These are phyloP conservation scores for Rhyacichthys aspro DNA, from an alignment of 2,797 vertebrate genomes.

Conservation along the genomic window DNA sequence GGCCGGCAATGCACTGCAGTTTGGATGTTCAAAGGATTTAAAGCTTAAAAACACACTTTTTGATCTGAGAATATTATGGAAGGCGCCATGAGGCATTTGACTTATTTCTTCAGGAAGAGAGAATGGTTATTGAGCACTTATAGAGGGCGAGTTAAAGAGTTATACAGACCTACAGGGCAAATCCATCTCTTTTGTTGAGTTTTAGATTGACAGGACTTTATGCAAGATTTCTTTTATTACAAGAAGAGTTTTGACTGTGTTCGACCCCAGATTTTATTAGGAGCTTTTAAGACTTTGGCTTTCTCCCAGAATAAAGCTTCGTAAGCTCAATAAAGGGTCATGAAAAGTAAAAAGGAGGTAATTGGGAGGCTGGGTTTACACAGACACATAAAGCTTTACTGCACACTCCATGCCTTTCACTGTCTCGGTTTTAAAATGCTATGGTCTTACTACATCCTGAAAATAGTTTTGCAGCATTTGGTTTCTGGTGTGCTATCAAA, in stretches of 20 bases:
- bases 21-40: constrained; percentile 1
- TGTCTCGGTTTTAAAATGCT: neutral
- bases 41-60: neutral
- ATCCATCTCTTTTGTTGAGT: constrained; percentile 26
- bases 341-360: constrained; percentile 11
- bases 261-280: constrained; percentile 19
- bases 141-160: neutral
- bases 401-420: neutral
- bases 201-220: constrained; percentile 16
- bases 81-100: neutral
- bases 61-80: neutral
- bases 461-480: too few species aligned
- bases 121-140: neutral
- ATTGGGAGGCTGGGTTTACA: constrained; percentile 3
- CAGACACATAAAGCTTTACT: constrained; percentile 4
- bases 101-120: neutral
- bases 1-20: neutral
- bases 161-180: constrained; percentile 9
- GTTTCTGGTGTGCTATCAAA: too few species aligned
- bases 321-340: neutral
- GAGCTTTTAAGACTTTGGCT: constrained; percentile 20
- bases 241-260: constrained; percentile 22
- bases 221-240: constrained; percentile 31
- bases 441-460: too few species aligned
- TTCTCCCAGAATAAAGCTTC: constrained; percentile 9